A percentile compares a stretch with the other conserved stretches of the same genome.
These are phyloP conservation scores for Nomada flava DNA, from an alignment of 2,888 invertebrate genomes.

Conservation along the genomic window DNA sequence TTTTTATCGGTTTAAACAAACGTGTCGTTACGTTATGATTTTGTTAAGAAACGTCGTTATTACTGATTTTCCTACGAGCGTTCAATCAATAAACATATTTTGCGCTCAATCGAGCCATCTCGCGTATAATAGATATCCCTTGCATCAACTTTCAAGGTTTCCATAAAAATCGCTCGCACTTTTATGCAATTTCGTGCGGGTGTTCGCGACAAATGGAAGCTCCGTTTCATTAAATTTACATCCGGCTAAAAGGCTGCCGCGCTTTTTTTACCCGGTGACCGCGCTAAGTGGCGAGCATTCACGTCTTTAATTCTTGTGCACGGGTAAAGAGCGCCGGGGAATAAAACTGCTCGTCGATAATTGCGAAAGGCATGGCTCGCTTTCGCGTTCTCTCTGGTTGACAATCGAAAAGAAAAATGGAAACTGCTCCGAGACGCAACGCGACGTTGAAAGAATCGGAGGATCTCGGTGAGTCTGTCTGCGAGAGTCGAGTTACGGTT, in stretches of 20 bases:
- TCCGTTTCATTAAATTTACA: constrained; percentile 49
- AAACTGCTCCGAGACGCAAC: constrained; percentile 36
- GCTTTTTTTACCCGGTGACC: neutral
- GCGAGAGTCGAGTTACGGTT: constrained; percentile 35
- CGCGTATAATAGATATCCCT: too few species aligned
- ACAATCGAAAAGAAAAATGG: constrained; percentile 32
- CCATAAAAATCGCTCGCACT: constrained; percentile 31
- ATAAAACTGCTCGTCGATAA: constrained; percentile 51
- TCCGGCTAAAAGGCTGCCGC: constrained; percentile 2
- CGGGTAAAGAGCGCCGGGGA: constrained; percentile 27
- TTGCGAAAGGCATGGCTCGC: constrained; percentile 17
- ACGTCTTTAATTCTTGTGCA: constrained; percentile 37
- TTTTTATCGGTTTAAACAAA: too few species aligned
- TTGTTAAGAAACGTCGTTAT: too few species aligned
- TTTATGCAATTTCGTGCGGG: constrained; percentile 23
- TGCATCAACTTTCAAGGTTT: neutral
- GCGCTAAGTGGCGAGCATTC: constrained; percentile 40
- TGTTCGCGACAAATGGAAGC: constrained; percentile 33
- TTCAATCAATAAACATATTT: too few species aligned
- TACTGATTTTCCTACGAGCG: too few species aligned
- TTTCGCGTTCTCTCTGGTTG: constrained; percentile 14
- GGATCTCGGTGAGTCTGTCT: constrained; percentile 39
- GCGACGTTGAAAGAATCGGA: constrained; percentile 44
- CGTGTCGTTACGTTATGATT: too few species aligned
- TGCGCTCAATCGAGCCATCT: too few species aligned